phyloP scores from a whole-genome alignment of 2,888 invertebrate species.

The Pelosia muscerda region DNA sequence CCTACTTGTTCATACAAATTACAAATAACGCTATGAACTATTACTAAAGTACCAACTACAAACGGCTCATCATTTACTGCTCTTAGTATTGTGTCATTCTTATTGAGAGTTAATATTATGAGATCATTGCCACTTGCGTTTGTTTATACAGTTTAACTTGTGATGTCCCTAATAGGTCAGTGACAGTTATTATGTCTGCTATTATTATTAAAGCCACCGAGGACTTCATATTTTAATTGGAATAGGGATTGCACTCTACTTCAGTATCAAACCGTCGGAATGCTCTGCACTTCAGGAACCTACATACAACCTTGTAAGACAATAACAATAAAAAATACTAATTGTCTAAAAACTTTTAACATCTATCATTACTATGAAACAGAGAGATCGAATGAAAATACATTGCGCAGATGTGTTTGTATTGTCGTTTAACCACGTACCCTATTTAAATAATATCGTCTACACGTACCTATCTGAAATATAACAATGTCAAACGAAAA shows the following conservation, averaged over 20 bases:
- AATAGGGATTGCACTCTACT: background rate
- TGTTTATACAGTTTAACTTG: constrained; percentile 23
- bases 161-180: background rate
- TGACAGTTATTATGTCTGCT: constrained; percentile 1
- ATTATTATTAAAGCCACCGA: background rate
- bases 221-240: background rate
- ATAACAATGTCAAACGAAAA: too few relatives aligned
- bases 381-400: too few relatives aligned
- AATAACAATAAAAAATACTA: too few relatives aligned
- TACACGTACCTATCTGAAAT: too few relatives aligned
- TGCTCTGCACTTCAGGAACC: too few relatives aligned
- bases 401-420: too few relatives aligned
- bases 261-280: background rate
- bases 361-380: too few relatives aligned
- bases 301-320: too few relatives aligned
- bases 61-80: constrained; percentile 11
- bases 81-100: constrained; percentile 32
- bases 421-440: too few relatives aligned
- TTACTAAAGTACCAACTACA: constrained; percentile 30
- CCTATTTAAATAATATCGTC: too few relatives aligned
- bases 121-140: constrained; percentile 31
- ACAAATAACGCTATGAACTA: constrained; percentile 44
- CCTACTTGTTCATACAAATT: constrained; percentile 67
- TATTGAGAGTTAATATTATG: constrained; percentile 25
- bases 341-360: too few relatives aligned